Evolutionary conservation across 2,113 vertebrate genomes (phyloP).

Genomic region (Anseranas semipalmata): DNA sequence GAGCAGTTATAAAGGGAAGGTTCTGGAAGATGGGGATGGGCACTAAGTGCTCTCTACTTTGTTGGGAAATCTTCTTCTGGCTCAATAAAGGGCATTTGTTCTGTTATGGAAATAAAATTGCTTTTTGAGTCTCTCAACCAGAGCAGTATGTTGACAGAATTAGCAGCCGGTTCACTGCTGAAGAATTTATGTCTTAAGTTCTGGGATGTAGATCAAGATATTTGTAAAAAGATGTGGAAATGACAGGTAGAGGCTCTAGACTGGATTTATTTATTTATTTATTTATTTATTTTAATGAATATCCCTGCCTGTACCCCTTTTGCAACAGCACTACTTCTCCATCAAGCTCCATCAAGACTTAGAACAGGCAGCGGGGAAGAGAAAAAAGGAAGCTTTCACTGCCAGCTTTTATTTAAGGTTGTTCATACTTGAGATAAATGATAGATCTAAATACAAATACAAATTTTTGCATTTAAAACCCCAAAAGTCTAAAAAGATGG

Average conservation of each 20-base stretch:
- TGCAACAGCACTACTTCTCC: neutral
- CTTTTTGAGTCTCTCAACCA: neutral
- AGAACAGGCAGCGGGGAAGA: neutral
- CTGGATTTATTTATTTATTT: no score
- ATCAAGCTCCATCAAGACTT: neutral
- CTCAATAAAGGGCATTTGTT: neutral
- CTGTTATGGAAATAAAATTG: neutral
- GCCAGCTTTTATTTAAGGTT: neutral
- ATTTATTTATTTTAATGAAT: neutral
- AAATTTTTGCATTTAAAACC: neutral
- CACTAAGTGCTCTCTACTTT: neutral
- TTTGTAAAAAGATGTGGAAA: neutral
- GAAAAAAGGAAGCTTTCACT: neutral
- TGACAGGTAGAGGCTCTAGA: neutral
- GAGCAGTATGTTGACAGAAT: neutral
- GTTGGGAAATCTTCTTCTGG: neutral
- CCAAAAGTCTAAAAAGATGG: neutral
- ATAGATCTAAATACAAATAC: neutral
- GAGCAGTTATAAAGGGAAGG: neutral
- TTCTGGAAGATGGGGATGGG: neutral
- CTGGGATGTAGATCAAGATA: neutral
- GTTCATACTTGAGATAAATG: neutral
- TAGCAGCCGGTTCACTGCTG: neutral
- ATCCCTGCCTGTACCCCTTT: neutral
- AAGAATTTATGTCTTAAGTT: neutral